Evolutionary conservation across 2,797 vertebrate species (phyloP).

Genomic region (Serranus cabrilla): DNA sequence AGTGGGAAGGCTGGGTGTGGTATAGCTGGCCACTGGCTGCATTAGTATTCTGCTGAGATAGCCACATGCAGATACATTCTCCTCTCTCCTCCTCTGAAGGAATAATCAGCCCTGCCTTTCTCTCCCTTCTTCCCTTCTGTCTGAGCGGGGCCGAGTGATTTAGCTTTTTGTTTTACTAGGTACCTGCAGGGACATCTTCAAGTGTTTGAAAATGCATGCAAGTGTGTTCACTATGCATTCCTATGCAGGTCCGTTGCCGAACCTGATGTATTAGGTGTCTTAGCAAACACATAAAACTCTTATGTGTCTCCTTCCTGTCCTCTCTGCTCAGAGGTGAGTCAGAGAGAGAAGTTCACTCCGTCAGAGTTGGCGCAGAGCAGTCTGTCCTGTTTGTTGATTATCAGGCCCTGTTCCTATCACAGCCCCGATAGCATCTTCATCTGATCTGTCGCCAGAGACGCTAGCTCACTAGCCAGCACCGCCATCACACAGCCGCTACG

Average conservation of each 20-base stretch:
- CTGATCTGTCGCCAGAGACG: conserved; percentile 84
- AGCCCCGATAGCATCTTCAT: conserved; percentile 88
- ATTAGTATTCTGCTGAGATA: conserved; percentile 92
- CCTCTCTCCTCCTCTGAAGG: conserved; percentile 88
- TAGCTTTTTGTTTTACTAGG: conserved; percentile 87
- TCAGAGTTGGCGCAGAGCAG: conserved; percentile 67
- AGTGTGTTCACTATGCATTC: conserved; percentile 43
- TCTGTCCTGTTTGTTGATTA: conserved; percentile 80
- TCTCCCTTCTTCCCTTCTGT: conserved; percentile 61
- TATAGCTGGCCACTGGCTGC: conserved; percentile 68
- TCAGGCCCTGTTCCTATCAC: conserved; percentile 82
- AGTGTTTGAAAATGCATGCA: conserved; percentile 53
- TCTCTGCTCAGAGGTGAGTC: conserved; percentile 61
- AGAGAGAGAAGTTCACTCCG: conserved; percentile 63
- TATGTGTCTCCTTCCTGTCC: conserved; percentile 53
- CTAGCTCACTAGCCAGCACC: conserved; percentile 65
- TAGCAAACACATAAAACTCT: conserved; percentile 62
- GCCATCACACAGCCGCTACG: conserved; percentile 49
- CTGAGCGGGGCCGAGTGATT: conserved; percentile 89
- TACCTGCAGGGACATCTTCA: conserved; percentile 61
- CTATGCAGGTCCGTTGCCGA: conserved; percentile 39
- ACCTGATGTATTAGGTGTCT: conserved; percentile 46
- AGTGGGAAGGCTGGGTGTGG: conserved; percentile 72
- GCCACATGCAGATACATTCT: conserved; percentile 88
- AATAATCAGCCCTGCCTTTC: conserved; percentile 87